Conservation (phyloP, 2,797 vertebrate species). For the Salmo trutta region DNA sequence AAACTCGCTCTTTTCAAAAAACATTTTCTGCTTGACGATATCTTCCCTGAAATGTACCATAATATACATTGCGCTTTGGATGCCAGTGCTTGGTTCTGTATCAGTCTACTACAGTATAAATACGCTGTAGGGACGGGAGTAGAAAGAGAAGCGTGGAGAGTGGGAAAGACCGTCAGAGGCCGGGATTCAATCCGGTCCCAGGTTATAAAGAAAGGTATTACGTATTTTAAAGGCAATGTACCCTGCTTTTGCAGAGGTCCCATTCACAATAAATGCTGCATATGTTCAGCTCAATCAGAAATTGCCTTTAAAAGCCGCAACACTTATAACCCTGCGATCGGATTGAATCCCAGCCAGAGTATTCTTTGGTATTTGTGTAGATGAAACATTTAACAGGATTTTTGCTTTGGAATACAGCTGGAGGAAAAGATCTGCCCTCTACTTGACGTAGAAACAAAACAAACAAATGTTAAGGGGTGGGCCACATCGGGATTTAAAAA, state of each 20-base stretch:
- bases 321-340: background rate
- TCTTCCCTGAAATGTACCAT: slow-evolving; percentile 88
- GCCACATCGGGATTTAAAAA: too few species aligned
- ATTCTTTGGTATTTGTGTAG: slow-evolving; percentile 88
- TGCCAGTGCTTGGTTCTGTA: slow-evolving; percentile 85
- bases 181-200: background rate
- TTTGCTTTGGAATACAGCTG: slow-evolving; percentile 87
- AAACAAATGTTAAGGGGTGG: background rate
- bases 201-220: background rate
- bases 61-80: slow-evolving; percentile 92
- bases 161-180: slow-evolving; percentile 37
- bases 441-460: slow-evolving; percentile 62
- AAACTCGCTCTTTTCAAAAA: slow-evolving; percentile 83
- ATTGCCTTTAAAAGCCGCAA: too few species aligned
- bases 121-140: background rate
- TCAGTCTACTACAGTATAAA: slow-evolving; percentile 52
- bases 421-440: slow-evolving; percentile 78
- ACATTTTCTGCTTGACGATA: slow-evolving; percentile 32
- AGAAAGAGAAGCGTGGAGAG: slow-evolving; percentile 71
- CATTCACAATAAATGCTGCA: background rate
- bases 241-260: background rate
- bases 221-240: background rate
- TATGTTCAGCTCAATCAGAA: background rate
- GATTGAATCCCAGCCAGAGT: slow-evolving; percentile 50
- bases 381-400: slow-evolving; percentile 84